A percentile compares a stretch with the other conserved stretches of the same genome.
Evolutionary conservation across 37 sponge, comb jelly and placozoan genomes (phyloP).

Genomic region (Petrosia ficiformis): DNA sequence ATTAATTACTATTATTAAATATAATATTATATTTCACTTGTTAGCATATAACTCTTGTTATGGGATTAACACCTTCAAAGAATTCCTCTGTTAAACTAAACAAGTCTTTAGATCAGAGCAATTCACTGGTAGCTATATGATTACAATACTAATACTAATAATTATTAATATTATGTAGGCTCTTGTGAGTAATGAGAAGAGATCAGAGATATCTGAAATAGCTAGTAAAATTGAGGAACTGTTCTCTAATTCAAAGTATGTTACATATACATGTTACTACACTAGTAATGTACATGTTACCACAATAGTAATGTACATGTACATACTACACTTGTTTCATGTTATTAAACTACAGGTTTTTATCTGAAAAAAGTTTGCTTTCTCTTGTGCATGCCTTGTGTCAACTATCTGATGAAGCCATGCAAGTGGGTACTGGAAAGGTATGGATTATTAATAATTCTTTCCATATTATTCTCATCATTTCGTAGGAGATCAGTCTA

Average conservation of each 20-base stretch:
- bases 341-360: neutral
- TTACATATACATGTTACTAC: too few species aligned
- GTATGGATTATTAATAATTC: neutral
- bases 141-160: neutral
- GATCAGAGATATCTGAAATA: constrained; percentile 24
- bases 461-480: neutral
- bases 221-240: constrained; percentile 21
- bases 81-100: neutral
- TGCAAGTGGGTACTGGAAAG: neutral
- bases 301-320: too few species aligned
- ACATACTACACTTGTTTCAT: neutral
- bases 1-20: too few species aligned
- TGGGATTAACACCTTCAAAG: neutral
- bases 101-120: constrained; percentile 28
- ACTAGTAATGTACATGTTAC: neutral
- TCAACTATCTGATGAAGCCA: constrained; percentile 40
- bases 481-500: constrained; percentile 54
- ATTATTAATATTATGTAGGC: constrained; percentile 2
- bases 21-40: too few species aligned
- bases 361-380: constrained; percentile 43
- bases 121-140: constrained; percentile 24
- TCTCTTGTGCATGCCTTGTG: constrained; percentile 64
- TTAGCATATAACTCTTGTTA: neutral
- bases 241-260: constrained; percentile 32
- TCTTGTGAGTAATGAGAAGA: constrained; percentile 35